phyloP scores from a whole-genome alignment of 2,797 vertebrate genomes.

The Aphelocoma californica region DNA sequence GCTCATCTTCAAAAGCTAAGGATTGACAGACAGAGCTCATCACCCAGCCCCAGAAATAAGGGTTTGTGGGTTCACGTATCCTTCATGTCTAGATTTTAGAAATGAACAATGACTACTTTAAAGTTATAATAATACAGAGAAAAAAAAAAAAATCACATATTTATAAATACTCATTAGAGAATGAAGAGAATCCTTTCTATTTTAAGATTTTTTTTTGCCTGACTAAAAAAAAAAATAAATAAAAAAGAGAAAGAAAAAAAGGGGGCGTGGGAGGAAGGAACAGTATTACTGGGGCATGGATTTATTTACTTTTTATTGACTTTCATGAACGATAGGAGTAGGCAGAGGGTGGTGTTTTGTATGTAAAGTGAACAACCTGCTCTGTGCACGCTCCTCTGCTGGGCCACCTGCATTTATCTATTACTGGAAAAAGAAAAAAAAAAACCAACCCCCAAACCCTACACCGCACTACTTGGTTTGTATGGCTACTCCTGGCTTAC shows the following conservation, averaged over 20 bases:
- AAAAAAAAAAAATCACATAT: fast-evolving
- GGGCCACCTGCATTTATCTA: neutral
- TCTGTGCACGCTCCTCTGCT: neutral
- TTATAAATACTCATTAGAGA: neutral
- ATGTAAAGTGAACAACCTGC: neutral
- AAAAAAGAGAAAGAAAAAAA: fast-evolving
- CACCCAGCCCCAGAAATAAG: neutral
- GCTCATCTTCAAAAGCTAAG: conserved; percentile 12
- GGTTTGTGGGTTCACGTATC: neutral
- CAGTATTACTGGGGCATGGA: neutral
- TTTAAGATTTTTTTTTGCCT: neutral
- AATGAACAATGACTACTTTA: neutral
- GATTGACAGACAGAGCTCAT: neutral
- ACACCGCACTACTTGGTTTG: fast-evolving
- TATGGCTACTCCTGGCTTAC: neutral
- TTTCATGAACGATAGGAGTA: neutral
- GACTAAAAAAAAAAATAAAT: no score
- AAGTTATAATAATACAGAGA: neutral
- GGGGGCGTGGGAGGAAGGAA: neutral
- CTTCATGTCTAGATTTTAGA: neutral
- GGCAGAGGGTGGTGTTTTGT: neutral
- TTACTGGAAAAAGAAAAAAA: neutral
- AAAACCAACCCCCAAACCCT: neutral
- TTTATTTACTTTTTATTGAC: neutral
- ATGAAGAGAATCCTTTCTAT: neutral